A percentile compares a stretch with the other conserved stretches of the same genome.
Evolutionary conservation across 1,140 invertebrate species (phyloP).

Genomic region (Yoshiicerus persimilis): DNA sequence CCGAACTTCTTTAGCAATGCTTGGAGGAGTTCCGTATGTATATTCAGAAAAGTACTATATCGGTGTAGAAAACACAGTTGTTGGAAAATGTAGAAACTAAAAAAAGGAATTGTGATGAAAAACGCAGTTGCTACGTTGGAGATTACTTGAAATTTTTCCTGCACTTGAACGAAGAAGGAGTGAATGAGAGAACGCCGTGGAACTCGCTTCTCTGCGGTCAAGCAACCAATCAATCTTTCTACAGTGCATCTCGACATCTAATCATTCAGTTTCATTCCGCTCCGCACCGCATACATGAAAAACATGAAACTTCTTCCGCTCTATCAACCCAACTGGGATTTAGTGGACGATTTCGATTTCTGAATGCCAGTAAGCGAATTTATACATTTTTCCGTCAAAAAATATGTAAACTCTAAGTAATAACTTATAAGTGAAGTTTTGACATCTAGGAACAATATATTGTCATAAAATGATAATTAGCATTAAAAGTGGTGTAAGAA

Average conservation of each 20-base stretch:
- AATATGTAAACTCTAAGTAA: too few species aligned
- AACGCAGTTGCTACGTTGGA: conserved; percentile 68
- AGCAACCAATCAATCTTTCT: conserved; percentile 68
- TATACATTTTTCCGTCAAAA: not conserved
- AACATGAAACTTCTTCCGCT: conserved; percentile 51
- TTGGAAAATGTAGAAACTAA: not conserved
- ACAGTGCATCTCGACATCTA: conserved; percentile 80
- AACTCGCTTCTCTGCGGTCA: conserved; percentile 73
- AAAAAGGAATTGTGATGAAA: not conserved
- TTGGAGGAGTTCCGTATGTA: too few species aligned
- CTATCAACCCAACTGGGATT: conserved; percentile 33
- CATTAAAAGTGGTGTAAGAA: not conserved
- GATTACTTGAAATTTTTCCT: conserved; percentile 81
- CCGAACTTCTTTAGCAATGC: too few species aligned
- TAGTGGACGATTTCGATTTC: conserved; percentile 43
- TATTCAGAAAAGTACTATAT: not conserved
- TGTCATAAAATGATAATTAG: too few species aligned
- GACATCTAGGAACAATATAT: too few species aligned
- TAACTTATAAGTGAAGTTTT: too few species aligned
- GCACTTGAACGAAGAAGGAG: conserved; percentile 65
- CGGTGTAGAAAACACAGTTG: not conserved
- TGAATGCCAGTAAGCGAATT: conserved; percentile 46
- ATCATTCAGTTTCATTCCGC: conserved; percentile 78
- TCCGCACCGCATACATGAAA: conserved; percentile 60
- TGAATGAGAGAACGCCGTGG: conserved; percentile 78